phyloP scores from a whole-genome alignment of 2,888 invertebrate species.

The Drosophila imparisetae region DNA sequence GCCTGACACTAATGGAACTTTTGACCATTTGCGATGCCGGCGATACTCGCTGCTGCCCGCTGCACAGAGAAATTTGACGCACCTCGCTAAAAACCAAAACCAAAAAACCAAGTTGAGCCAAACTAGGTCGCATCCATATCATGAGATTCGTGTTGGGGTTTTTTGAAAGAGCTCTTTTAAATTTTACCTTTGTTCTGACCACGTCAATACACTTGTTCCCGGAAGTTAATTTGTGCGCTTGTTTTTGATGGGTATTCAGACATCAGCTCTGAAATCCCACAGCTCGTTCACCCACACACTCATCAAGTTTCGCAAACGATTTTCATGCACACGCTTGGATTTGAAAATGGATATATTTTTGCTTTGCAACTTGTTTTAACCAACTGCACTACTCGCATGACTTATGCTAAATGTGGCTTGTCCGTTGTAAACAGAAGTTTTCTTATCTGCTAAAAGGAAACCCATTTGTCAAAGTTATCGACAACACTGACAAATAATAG shows the following conservation, averaged over 20 bases:
- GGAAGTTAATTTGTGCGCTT: constrained; percentile 30
- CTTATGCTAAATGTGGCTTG: neutral
- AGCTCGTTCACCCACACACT: constrained; percentile 22
- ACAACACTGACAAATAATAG: constrained; percentile 9
- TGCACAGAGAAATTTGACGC: constrained; percentile 17
- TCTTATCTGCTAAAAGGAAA: neutral
- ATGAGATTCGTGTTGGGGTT: constrained; percentile 17
- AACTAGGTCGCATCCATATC: constrained; percentile 19
- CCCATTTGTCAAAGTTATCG: neutral
- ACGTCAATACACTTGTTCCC: constrained; percentile 23
- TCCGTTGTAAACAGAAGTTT: neutral
- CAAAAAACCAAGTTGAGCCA: constrained; percentile 8
- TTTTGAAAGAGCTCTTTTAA: neutral
- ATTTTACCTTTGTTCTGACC: constrained; percentile 20
- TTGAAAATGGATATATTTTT: neutral
- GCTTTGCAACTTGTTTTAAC: neutral
- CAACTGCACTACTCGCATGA: neutral
- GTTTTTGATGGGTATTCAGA: constrained; percentile 24
- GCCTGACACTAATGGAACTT: constrained; percentile 73
- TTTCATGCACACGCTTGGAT: neutral
- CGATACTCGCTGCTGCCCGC: neutral
- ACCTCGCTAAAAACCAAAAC: constrained; percentile 7
- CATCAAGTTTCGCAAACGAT: constrained; percentile 34
- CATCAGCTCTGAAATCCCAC: constrained; percentile 27
- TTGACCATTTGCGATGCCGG: constrained; percentile 57